These are phyloP conservation scores for Rhinichthys osculus DNA, from an alignment of 2,797 vertebrate species.

Conservation along the genomic window DNA sequence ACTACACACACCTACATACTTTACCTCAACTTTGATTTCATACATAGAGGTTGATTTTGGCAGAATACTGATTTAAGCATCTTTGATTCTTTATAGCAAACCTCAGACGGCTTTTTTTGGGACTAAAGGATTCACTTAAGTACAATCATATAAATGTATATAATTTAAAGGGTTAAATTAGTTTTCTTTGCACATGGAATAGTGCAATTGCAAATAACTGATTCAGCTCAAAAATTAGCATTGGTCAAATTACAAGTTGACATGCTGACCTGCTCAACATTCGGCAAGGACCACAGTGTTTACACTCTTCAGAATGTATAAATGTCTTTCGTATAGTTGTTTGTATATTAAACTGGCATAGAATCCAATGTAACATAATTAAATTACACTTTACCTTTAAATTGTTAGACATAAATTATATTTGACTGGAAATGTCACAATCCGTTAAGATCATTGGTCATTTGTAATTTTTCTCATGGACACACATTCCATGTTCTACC, in stretches of 20 bases:
- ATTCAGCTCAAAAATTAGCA: background rate
- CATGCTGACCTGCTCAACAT: background rate
- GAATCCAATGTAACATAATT: background rate
- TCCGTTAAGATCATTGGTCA: background rate
- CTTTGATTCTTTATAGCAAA: background rate
- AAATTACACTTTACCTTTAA: background rate
- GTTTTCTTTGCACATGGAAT: background rate
- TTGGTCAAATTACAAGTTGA: background rate
- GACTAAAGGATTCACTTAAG: background rate
- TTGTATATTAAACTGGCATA: background rate
- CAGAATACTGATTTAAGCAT: background rate
- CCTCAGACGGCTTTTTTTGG: background rate
- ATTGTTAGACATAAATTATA: background rate
- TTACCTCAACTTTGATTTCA: slow-evolving; percentile 16
- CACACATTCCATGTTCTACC: background rate
- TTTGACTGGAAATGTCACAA: background rate
- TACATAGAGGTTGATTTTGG: background rate
- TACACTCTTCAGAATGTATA: background rate
- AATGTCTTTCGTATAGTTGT: background rate
- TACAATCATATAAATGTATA: background rate
- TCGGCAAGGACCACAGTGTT: background rate
- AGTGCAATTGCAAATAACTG: background rate
- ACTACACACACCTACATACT: slow-evolving; percentile 49
- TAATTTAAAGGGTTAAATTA: background rate
- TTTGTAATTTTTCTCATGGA: background rate